Base-by-base conservation (phyloP, 1,140 invertebrate species). In the Orussus abietinus region DNA sequence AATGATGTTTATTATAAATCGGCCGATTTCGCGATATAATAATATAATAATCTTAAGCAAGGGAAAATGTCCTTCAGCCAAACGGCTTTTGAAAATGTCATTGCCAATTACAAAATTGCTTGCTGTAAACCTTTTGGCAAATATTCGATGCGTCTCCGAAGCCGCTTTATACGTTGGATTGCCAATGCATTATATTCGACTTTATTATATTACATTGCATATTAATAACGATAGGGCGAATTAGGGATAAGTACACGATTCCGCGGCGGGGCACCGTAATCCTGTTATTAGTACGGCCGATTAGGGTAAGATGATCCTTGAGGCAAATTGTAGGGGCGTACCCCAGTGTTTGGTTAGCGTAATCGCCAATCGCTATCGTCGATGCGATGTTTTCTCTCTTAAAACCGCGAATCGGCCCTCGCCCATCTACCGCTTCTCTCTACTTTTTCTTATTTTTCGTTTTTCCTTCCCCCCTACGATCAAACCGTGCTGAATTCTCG, bases 181-280 rank as follows among this genome's bases (percentile, higher is more conserved):
- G n/a, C n/a, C n/a, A n/a, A n/a, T n/a, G n/a, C n/a, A n/a, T n/a
- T n/a, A n/a, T n/a, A n/a, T 33, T 29, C 34, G 15, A 56, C 53
- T 53, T 49, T 55, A 55, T 59, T 52, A 45, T 57, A 55, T 55
- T 45, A 42, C 47, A 54, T 61, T 25, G 31, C 18, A 58, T 60
- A 63, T 57, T 62, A 64, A 64, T 60, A 64, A 62, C 57, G 57
- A 62, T 53, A 56, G 43, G 35, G 49, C 49, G 55, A 62, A 64
- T 64, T 64, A 59, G 51, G 55, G 61, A 64, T 64, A 64, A 64
- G 59, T 64, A 64, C 60, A 62, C 55, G 57, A 62, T 53, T 53
- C 51, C 51, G 18, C 34, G 45, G 50, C 47, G 51, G 42, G 51
- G 51, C 15, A 45, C 43, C 42, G 49, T 63, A 59, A 59, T 64